Evolutionary conservation across 2,888 invertebrate genomes (phyloP).

Genomic region (Cremastinae sp.): DNA sequence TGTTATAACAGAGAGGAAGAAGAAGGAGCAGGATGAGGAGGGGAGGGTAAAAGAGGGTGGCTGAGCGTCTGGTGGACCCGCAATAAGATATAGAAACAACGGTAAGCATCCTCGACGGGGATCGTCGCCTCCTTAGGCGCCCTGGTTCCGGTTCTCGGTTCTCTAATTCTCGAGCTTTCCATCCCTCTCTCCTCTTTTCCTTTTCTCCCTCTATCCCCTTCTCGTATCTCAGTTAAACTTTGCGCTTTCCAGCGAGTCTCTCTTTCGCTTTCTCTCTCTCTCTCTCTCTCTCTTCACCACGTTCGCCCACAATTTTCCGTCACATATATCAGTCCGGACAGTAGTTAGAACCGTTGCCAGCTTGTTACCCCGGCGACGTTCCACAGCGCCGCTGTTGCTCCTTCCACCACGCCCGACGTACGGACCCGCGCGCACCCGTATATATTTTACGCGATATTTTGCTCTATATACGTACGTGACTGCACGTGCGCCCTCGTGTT

Average conservation of each 20-base stretch:
- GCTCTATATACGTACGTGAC: conserved; percentile 54
- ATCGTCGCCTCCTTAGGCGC: conserved; percentile 58
- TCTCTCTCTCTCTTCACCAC: conserved; percentile 61
- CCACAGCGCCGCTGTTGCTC: conserved; percentile 51
- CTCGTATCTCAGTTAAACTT: conserved; percentile 49
- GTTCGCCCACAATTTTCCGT: conserved; percentile 79
- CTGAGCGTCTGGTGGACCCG: conserved; percentile 32
- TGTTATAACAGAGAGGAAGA: not conserved
- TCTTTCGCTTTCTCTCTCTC: conserved; percentile 39
- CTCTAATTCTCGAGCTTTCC: conserved; percentile 57
- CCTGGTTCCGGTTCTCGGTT: conserved; percentile 52
- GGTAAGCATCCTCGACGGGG: conserved; percentile 39
- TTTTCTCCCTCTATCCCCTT: conserved; percentile 49
- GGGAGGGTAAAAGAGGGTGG: too few relatives aligned
- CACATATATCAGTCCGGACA: conserved; percentile 79
- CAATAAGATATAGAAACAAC: conserved; percentile 38
- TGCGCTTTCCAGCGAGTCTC: conserved; percentile 44
- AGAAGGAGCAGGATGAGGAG: not conserved
- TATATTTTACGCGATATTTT: conserved; percentile 32
- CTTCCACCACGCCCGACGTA: conserved; percentile 36
- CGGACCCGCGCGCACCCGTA: conserved; percentile 4
- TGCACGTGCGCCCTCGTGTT: conserved; percentile 63
- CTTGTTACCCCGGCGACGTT: conserved; percentile 75
- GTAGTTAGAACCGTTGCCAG: conserved; percentile 79
- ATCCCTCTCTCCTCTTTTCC: conserved; percentile 24